Base-by-base conservation (phyloP, 92 coral and sea anemone species). In the Zoanthus sociatus region DNA sequence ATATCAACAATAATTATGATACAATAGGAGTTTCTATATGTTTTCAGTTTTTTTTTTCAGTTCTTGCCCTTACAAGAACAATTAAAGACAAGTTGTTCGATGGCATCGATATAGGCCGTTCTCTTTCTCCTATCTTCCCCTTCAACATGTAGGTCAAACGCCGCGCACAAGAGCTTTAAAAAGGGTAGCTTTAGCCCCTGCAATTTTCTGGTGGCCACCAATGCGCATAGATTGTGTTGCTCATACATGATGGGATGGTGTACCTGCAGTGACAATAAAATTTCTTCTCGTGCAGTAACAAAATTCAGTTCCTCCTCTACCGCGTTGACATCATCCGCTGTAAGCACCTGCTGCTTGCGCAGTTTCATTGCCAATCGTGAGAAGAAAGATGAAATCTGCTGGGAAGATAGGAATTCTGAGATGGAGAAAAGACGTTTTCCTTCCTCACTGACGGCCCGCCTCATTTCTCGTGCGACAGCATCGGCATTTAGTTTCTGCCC, bases 351-450 rank as follows among this genome's bases (percentile, higher is more conserved):
- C n/a, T 63, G 69, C 26, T 63, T 16, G 11, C 53, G 78, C 17
- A 74, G 53, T 74, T 44, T 74, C 53, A 74, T 16, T 14, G 78
- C 42, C 78, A 74, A 31, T 12, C 1, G 58, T 6, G 78, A 47
- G 18, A 74, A 74, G 78, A 74, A 74, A 46, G 78, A 74, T 46
- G 78, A 74, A 1, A 74, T 46, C 31, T 74, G 78, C 48, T 14
- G 78, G 58, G 78, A 45, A 6, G 78, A 63, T 6, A 63, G 69
- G 18, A 63, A 63, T 63, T 63, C 69, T n/a, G 69, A 63, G 69
- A 63, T 63, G 20, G n/a, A 63, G 26, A 63, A 69, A 69, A 69
- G 73, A 15, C 73, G 73, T 9, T 69, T 69, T 21, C 73, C 47
- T 3, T 69, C 44, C 9, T 21, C 37, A 69, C 15, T 31, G 8